Evolutionary conservation across 1,140 invertebrate genomes (phyloP).

Genomic region (Pseudomyrmex flavicornis): DNA sequence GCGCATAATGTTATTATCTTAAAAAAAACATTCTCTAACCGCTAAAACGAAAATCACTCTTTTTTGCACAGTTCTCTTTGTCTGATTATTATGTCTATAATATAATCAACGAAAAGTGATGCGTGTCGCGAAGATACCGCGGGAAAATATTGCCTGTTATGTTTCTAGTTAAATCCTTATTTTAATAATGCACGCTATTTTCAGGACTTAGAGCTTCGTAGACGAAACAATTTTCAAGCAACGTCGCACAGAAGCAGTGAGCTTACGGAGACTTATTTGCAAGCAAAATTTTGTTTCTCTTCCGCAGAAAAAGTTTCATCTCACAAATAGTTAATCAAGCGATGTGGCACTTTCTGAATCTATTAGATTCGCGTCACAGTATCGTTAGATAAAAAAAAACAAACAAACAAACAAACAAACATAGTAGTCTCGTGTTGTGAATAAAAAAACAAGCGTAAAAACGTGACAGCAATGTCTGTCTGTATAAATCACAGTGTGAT

Average conservation of each 20-base stretch:
- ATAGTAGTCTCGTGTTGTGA: too few species aligned
- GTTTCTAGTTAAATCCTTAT: not conserved
- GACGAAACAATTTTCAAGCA: slow-evolving; percentile 26
- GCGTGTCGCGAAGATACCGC: slow-evolving; percentile 1
- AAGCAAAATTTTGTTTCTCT: slow-evolving; percentile 46
- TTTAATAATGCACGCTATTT: slow-evolving; percentile 32
- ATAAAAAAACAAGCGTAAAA: not conserved
- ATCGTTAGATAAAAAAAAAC: not conserved
- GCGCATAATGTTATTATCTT: too few species aligned
- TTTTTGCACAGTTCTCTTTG: too few species aligned
- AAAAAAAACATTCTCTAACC: not conserved
- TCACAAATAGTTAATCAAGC: slow-evolving; percentile 45
- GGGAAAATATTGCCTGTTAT: not conserved
- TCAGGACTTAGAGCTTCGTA: not conserved
- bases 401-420: not conserved
- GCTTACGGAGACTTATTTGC: slow-evolving; percentile 42
- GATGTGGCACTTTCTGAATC: slow-evolving; percentile 9
- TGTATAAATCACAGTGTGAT: not conserved
- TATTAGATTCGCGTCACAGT: not conserved
- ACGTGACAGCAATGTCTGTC: not conserved
- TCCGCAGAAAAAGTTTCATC: slow-evolving; percentile 26
- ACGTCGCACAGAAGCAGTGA: slow-evolving; percentile 16
- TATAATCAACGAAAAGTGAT: not conserved
- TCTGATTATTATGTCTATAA: too few species aligned
- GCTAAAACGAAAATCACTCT: not conserved